Evolutionary conservation across 2,888 invertebrate species (phyloP).

Genomic region (Arctia plantaginis): DNA sequence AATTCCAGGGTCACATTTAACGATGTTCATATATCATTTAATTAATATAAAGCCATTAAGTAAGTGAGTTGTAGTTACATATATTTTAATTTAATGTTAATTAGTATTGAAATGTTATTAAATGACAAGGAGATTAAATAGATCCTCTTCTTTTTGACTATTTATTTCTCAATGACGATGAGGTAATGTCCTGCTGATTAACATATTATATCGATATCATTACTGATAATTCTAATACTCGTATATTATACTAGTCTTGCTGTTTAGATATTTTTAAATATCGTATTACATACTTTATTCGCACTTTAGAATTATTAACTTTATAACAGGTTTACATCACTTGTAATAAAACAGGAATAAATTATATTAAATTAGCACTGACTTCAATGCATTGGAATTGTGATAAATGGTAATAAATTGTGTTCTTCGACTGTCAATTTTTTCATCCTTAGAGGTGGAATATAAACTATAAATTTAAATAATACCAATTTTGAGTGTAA

Average conservation of each 20-base stretch:
- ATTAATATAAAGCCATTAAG: conserved; percentile 32
- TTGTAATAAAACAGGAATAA: not conserved
- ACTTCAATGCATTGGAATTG: not conserved
- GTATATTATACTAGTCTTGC: not conserved
- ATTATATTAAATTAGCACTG: not conserved
- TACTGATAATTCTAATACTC: conserved; percentile 10
- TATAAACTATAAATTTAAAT: not conserved
- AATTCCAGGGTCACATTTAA: conserved; percentile 40
- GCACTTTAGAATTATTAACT: not conserved
- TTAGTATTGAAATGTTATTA: conserved; percentile 37
- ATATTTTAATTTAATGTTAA: conserved; percentile 48
- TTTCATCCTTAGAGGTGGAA: not conserved
- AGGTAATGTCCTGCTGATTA: conserved; percentile 24
- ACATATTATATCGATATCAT: conserved; percentile 10
- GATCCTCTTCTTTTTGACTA: conserved; percentile 28
- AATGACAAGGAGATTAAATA: conserved; percentile 44
- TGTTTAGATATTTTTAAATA: conserved; percentile 3
- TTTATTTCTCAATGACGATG: conserved; percentile 36
- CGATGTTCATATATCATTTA: conserved; percentile 40
- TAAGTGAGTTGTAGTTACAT: conserved; percentile 39
- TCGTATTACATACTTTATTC: not conserved
- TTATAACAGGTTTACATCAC: not conserved
- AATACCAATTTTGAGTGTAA: not conserved
- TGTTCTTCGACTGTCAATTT: not conserved
- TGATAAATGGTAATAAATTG: not conserved